Base-by-base conservation (phyloP, 1,140 invertebrate species). In the Forficula auricularia region DNA sequence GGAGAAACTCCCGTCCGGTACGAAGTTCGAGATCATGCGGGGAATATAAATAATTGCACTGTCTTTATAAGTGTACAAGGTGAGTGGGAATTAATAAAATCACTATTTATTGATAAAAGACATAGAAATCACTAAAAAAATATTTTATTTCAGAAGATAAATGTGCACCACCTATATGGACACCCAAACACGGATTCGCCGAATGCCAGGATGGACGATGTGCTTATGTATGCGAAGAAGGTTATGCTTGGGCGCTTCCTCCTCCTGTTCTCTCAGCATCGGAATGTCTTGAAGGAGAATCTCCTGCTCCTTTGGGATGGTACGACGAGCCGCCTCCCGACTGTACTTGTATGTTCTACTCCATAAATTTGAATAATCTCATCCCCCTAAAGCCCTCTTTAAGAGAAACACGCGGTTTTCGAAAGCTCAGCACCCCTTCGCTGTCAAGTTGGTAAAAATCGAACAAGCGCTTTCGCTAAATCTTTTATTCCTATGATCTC, bases 61-160 rank as follows among this genome's bases (percentile, higher is more conserved):
- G 54, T 80, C 10, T 70, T 70, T 43, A 67, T 80, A 15, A 71
- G 66, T 10, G 63, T 81, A n/a, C 62, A 75, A 64, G 71, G 75
- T 77, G 59, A 56, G 52, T 40, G 3, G 8, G 8, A 6, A 10
- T 6, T 27, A 37, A 13, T 33, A 3, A 42, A 15, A 2, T 42
- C 8, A 45, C 49, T 16, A 12, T 8, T 27, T 20, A 38, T 35
- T 34, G 15, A 38, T n/a, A 42, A 27, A 18, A 31, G 30, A 32
- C 30, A 42, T 20, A 32, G 2, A 41, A 41, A 42, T 20, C 15
- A 22, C 22, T 6, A 6, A 6, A 10, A 10, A 27, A 36, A 18
- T 13, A 14, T 40, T 46, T 40, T 33, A 39, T 52, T 54, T 40
- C 48, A 72, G 70, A 67, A 42, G 68, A 75, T 48, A 55, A 62